A percentile compares a stretch with the other conserved stretches of the same genome.
Evolutionary conservation across 2,888 invertebrate genomes (phyloP).

Genomic region (Coecobrya sp.): DNA sequence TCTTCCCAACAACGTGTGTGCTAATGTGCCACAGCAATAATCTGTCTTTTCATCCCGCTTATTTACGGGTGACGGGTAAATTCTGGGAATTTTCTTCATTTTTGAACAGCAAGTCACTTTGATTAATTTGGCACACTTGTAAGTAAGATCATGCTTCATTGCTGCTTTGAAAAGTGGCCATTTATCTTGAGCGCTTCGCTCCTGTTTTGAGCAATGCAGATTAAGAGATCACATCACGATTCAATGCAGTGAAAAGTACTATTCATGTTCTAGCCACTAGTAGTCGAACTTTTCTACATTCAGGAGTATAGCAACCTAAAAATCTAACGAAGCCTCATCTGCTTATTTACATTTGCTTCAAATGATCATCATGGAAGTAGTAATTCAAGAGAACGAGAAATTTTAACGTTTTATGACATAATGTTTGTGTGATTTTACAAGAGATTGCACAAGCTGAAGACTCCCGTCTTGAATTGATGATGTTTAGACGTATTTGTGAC

Average conservation of each 20-base stretch:
- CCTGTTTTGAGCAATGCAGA: slow-evolving; percentile 71
- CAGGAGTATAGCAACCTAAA: background rate
- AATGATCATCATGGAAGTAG: slow-evolving; percentile 38
- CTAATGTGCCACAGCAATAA: background rate
- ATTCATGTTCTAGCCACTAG: background rate
- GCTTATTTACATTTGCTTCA: slow-evolving; percentile 37
- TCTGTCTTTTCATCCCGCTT: background rate
- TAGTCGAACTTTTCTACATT: background rate
- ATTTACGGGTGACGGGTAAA: background rate
- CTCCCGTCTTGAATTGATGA: slow-evolving; percentile 71
- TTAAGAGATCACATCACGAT: slow-evolving; percentile 76
- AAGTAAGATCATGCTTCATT: slow-evolving; percentile 84
- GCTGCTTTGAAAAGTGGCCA: slow-evolving; percentile 83
- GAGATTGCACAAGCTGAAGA: slow-evolving; percentile 61
- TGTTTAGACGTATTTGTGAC: slow-evolving; percentile 82
- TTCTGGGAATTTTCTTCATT: slow-evolving; percentile 73
- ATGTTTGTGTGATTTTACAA: slow-evolving; percentile 70
- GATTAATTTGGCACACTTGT: slow-evolving; percentile 86
- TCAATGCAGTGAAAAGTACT: background rate
- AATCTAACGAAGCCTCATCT: background rate
- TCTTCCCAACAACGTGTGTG: background rate
- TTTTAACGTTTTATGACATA: slow-evolving; percentile 76
- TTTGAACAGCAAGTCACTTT: slow-evolving; percentile 76
- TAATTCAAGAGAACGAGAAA: slow-evolving; percentile 52
- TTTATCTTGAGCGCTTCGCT: slow-evolving; percentile 72